phyloP scores from a whole-genome alignment of 1,140 invertebrate species.

The Aporrectodea caliginosa region DNA sequence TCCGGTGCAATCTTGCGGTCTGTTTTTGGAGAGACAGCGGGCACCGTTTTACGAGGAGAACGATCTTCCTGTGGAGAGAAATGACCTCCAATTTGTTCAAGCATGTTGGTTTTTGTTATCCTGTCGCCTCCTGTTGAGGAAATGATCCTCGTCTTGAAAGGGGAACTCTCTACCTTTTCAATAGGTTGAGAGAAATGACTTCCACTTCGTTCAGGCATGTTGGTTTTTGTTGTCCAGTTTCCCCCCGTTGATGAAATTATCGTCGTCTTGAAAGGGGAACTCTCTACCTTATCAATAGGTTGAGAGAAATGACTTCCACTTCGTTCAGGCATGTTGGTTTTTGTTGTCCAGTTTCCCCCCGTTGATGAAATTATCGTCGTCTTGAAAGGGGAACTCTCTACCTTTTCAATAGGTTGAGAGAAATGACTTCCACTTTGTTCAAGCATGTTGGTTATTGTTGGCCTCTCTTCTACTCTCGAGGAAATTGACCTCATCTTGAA shows the following conservation, averaged over 20 bases:
- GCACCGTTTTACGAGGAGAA: no score
- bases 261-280: no score
- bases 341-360: neutral
- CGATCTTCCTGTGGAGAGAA: neutral
- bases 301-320: neutral
- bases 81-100: neutral
- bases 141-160: neutral
- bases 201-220: neutral
- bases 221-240: neutral
- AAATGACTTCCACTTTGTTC: neutral
- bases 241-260: neutral
- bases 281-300: neutral
- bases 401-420: neutral
- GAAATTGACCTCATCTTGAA: neutral
- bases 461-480: neutral
- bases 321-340: neutral
- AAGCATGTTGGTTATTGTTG: neutral
- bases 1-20: neutral
- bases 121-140: neutral
- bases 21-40: no score
- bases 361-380: neutral
- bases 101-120: neutral
- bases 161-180: neutral
- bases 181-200: neutral
- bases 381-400: no score